Evolutionary conservation across 2,113 vertebrate species (phyloP).

Genomic region (Phocoena sinus): DNA sequence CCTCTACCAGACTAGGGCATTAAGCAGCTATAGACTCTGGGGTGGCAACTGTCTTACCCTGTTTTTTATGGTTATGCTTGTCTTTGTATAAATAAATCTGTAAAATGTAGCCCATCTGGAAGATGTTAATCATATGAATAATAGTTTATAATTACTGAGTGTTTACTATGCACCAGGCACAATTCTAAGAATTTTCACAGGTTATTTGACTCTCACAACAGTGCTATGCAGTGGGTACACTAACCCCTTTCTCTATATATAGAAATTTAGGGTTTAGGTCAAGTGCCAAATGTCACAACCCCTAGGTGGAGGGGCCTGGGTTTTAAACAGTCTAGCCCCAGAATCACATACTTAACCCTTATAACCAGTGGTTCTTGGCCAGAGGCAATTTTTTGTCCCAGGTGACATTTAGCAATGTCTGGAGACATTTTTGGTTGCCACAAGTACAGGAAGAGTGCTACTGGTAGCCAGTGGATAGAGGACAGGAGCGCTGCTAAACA

Average conservation of each 20-base stretch:
- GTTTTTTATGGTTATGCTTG: background rate
- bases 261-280: background rate
- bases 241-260: background rate
- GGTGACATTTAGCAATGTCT: background rate
- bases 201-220: background rate
- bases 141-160: background rate
- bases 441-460: fast-evolving
- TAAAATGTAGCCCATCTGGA: background rate
- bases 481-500: background rate
- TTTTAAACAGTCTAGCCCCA: background rate
- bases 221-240: background rate
- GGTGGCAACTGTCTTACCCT: background rate
- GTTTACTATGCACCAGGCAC: background rate
- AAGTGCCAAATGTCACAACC: background rate
- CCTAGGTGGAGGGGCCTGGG: background rate
- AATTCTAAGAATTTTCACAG: background rate
- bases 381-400: background rate
- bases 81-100: background rate
- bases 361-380: background rate
- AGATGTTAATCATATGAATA: background rate
- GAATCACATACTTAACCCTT: background rate
- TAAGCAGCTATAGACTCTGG: background rate
- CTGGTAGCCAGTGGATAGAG: background rate
- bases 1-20: background rate
- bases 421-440: background rate